A percentile compares a stretch with the other conserved stretches of the same genome.
Evolutionary conservation across 2,797 vertebrate species (phyloP).

Genomic region (Lophotriccus pileatus): DNA sequence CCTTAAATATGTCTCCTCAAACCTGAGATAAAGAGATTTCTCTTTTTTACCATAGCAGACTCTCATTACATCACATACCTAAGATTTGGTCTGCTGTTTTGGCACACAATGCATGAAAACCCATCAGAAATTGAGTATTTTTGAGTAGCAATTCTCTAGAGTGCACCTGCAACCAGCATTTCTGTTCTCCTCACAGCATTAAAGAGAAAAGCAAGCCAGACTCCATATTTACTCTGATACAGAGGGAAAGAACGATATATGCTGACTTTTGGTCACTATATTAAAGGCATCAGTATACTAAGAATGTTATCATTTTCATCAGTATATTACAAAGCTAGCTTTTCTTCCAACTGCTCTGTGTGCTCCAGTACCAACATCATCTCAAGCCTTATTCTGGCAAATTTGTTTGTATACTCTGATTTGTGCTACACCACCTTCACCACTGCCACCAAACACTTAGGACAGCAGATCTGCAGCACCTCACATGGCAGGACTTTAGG

Average conservation of each 20-base stretch:
- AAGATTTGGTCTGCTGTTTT: not conserved
- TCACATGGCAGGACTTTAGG: not conserved
- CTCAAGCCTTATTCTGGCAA: not conserved
- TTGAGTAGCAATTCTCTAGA: not conserved
- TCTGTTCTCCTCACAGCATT: rapidly evolving
- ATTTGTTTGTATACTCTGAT: not conserved
- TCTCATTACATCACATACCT: not conserved
- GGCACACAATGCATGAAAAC: not conserved
- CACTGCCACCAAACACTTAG: not conserved
- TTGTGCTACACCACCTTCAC: not conserved
- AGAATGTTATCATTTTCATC: not conserved
- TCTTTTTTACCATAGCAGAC: not conserved
- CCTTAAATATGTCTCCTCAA: not conserved
- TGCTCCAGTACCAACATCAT: not conserved
- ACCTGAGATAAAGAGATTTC: not conserved
- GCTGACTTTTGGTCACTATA: not conserved
- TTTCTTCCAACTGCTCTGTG: not conserved
- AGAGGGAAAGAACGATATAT: not conserved
- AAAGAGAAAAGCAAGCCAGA: not conserved
- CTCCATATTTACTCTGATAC: not conserved
- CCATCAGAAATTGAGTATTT: not conserved
- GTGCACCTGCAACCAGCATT: not conserved
- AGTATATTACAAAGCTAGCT: not conserved
- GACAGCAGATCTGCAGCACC: not conserved
- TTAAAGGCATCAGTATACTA: not conserved